A percentile compares a stretch with the other conserved stretches of the same genome.
Conservation (phyloP, 2,797 vertebrate species). For the Enteromius trimaculatus region DNA sequence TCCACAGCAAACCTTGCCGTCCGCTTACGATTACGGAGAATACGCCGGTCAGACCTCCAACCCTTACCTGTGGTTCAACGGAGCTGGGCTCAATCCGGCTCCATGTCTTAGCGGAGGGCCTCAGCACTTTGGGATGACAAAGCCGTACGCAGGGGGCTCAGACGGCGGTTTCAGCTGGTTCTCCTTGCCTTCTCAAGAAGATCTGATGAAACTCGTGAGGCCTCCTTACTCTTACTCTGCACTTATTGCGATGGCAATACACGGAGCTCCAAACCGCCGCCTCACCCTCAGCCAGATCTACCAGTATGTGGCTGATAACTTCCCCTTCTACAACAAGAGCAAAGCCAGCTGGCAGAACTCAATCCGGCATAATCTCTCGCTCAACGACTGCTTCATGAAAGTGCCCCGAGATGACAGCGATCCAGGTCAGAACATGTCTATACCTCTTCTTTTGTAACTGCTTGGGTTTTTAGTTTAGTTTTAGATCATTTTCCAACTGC, state of each 20-base stretch:
- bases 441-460: not conserved
- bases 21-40: slow-evolving; percentile 80
- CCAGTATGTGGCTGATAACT: slow-evolving; percentile 90
- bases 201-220: slow-evolving; percentile 87
- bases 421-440: slow-evolving; percentile 79
- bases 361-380: slow-evolving; percentile 92
- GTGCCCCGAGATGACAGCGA: slow-evolving; percentile 85
- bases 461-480: not conserved
- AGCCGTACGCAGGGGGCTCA: slow-evolving; percentile 68
- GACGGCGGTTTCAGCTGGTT: slow-evolving; percentile 83
- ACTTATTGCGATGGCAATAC: slow-evolving; percentile 96
- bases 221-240: slow-evolving; percentile 96
- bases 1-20: slow-evolving; percentile 67
- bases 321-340: slow-evolving; percentile 93
- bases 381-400: slow-evolving; percentile 93
- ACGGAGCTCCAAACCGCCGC: slow-evolving; percentile 83
- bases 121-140: slow-evolving; percentile 80
- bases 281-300: slow-evolving; percentile 96
- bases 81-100: slow-evolving; percentile 73
- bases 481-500: not conserved
- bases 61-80: slow-evolving; percentile 82
- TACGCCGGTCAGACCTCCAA: slow-evolving; percentile 74
- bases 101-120: slow-evolving; percentile 73
- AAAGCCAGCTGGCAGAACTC: slow-evolving; percentile 96
- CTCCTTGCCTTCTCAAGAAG: slow-evolving; percentile 82